phyloP scores from a whole-genome alignment of 2,797 vertebrate species.

The Sciaenops ocellatus region DNA sequence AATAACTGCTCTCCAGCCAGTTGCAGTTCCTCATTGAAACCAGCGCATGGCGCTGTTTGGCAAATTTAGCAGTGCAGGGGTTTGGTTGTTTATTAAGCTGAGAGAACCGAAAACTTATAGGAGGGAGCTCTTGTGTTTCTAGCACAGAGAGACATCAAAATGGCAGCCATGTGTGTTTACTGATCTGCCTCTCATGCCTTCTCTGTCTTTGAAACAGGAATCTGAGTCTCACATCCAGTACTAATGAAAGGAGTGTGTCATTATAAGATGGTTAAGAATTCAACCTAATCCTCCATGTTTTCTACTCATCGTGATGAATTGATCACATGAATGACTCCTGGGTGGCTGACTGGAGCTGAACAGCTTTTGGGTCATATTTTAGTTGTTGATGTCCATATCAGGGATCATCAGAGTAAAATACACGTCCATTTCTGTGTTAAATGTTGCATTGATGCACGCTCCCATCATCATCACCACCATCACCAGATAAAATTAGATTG shows the following conservation, averaged over 20 bases:
- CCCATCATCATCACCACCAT: conserved; percentile 59
- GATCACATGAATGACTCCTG: background rate
- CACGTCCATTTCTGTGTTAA: conserved; percentile 24
- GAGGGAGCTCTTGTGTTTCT: conserved; percentile 64
- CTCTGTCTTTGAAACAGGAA: background rate
- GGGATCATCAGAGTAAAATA: background rate
- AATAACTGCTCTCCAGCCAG: background rate
- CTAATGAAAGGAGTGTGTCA: background rate
- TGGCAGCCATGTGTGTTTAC: conserved; percentile 68
- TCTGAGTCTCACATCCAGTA: background rate
- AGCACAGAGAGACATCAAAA: conserved; percentile 74
- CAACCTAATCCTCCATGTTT: background rate
- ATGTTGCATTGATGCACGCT: conserved; percentile 46
- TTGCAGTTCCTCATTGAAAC: conserved; percentile 24
- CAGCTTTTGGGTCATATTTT: conserved; percentile 4
- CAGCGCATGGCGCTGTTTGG: conserved; percentile 60
- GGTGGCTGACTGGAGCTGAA: background rate
- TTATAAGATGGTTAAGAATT: background rate
- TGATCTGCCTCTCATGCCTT: background rate
- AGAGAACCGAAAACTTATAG: conserved; percentile 62
- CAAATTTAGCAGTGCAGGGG: conserved; percentile 21
- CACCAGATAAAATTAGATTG: conserved; percentile 72
- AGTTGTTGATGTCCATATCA: background rate
- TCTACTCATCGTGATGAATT: background rate
- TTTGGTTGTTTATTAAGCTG: conserved; percentile 48